Base-by-base conservation (phyloP, 2,888 invertebrate species). In the Gnatocerus cornutus region DNA sequence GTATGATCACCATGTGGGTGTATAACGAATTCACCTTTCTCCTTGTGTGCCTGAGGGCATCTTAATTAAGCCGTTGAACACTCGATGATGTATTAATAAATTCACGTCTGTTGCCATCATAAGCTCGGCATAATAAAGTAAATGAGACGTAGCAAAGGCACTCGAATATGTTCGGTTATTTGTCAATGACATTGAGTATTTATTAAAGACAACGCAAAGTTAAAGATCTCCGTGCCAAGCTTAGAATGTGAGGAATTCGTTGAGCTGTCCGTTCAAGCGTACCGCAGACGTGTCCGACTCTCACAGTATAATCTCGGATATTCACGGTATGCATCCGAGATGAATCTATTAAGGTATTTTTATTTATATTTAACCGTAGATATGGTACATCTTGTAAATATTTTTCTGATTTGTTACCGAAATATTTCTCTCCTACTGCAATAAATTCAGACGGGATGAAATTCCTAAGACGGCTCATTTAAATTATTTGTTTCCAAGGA, bases 151-250 rank as follows among this genome's bases (percentile, higher is more conserved):
- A 77, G 79, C 76, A 74, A 76, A 80, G 78, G 78, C 81, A 80
- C 78, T 79, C 76, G 79, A 9, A 33, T 77, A 80, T 79, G 80
- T 82, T 82, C 77, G 78, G 83, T 82, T 84, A 84, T 84, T 84
- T 84, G 84, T 84, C 84, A 84, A 80, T 84, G 84, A 84, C 84
- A 84, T 80, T 77, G 77, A 79, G 80, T 83, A 84, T 84, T 84
- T 84, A 84, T 84, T 84, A 81, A 82, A 82, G 84, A 82, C 83
- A 82, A 82, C 75, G 73, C 75, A 74, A 76, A 84, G 82, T 83
- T 84, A 83, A 82, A 76, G 82, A 84, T 84, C 83, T 81, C 76
- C 76, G 78, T 77, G 79, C 70, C 73, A 73, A 73, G 75, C 74
- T 81, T 81, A 83, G 84, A 84, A 82, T 83, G 84, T 79, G 80